phyloP scores from a whole-genome alignment of 92 coral and sea anemone species.

The Parazoanthus darwini region DNA sequence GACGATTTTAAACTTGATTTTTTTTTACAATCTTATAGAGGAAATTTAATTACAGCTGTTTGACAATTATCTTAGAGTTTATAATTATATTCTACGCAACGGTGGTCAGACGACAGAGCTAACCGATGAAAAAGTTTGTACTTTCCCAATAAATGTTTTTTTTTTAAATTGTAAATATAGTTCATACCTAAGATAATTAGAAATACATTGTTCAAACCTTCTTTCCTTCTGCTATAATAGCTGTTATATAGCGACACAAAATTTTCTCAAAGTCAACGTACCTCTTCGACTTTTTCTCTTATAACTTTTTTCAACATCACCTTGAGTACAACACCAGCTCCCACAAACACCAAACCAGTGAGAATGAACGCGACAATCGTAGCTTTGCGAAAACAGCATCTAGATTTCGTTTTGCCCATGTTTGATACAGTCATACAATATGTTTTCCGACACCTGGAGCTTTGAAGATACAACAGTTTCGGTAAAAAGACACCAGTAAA shows the following conservation, averaged over 20 bases:
- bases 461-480: neutral
- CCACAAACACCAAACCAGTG: slow-evolving; percentile 6
- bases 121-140: too few relatives aligned
- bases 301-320: slow-evolving; percentile 14
- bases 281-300: slow-evolving; percentile 20
- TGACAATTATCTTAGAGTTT: too few relatives aligned
- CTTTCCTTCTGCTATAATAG: too few relatives aligned
- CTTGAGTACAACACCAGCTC: slow-evolving; percentile 20
- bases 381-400: slow-evolving; percentile 11
- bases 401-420: neutral
- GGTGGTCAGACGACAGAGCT: too few relatives aligned
- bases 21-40: too few relatives aligned
- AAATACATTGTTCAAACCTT: too few relatives aligned
- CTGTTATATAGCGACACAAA: neutral
- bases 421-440: neutral
- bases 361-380: slow-evolving; percentile 11
- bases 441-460: neutral
- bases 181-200: too few relatives aligned
- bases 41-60: too few relatives aligned
- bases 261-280: neutral
- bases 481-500: neutral
- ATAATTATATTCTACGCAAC: too few relatives aligned
- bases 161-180: too few relatives aligned
- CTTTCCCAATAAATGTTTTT: too few relatives aligned
- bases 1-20: too few relatives aligned